phyloP scores from a whole-genome alignment of 2,113 vertebrate species.

The Onychorhynchus coronatus region DNA sequence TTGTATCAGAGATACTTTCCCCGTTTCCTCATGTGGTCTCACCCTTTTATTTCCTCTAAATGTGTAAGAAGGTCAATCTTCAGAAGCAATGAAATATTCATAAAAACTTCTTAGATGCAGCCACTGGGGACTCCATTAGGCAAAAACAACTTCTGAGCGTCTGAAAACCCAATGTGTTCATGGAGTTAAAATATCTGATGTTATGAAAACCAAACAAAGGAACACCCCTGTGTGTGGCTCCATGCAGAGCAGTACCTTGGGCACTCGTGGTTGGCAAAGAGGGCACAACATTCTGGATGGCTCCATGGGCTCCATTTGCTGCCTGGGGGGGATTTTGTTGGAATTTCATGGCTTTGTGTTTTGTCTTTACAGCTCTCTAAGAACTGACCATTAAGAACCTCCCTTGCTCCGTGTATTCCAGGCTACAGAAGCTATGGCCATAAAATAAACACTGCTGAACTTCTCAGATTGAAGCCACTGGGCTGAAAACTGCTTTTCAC shows the following conservation, averaged over 20 bases:
- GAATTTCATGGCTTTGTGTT: not conserved
- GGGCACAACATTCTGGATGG: not conserved
- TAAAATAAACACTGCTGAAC: fast-evolving
- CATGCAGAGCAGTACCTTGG: not conserved
- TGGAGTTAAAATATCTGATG: not conserved
- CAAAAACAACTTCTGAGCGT: not conserved
- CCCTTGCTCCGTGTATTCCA: fast-evolving
- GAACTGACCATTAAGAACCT: not conserved
- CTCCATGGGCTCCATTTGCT: not conserved
- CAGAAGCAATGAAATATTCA: slow-evolving; percentile 27
- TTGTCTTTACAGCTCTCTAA: not conserved
- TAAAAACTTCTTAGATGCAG: not conserved
- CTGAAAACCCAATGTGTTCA: not conserved
- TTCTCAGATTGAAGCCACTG: not conserved
- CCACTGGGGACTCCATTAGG: slow-evolving; percentile 6
- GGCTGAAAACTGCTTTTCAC: not conserved
- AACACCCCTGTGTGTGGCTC: fast-evolving
- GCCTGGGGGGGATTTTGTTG: not conserved
- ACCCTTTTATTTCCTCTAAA: not conserved
- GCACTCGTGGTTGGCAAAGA: not conserved
- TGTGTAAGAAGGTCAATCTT: slow-evolving; percentile 1
- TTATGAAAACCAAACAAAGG: not conserved
- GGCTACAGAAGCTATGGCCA: fast-evolving
- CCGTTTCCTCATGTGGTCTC: not conserved
- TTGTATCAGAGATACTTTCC: not conserved